Base-by-base conservation (phyloP, 92 coral and sea anemone genomes). In the Siderastrea radians region DNA sequence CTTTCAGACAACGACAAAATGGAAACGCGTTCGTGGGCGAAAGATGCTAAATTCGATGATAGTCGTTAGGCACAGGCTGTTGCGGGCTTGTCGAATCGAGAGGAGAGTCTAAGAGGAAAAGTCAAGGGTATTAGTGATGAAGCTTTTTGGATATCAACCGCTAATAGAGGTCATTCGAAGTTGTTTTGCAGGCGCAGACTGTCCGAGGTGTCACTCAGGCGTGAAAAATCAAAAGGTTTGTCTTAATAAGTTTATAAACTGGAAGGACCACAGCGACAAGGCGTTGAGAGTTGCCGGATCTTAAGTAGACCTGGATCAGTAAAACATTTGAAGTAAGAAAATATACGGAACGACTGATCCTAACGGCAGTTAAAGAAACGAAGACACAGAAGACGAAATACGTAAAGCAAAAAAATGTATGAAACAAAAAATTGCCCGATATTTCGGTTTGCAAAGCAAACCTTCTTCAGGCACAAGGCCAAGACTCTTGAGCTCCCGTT, bases 61-160 rank as follows among this genome's bases (percentile, higher is more conserved):
- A 73, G 45, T 10, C 60, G 51, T 3, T 73, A 60, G 77, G 59
- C 59, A 5, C 78, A 73, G 78, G 78, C 61, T 46, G 43, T 73
- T 45, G 61, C 78, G 3, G 54, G 4, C 4, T 53, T 50, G 7
- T 17, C 78, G 9, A 73, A 73, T 3, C 60, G 16, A 73, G 78
- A 16, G 11, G 78, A 15, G 3, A 73, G 51, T 73, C 78, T 7
- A 10, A 6, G 47, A 60, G 78, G 78, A 73, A 73, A 50, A 12
- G 44, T 50, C 78, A 14, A 45, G 17, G 78, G 14, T 52, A 73
- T 73, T 6, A 73, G 46, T 2, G 61, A 51, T 14, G 78, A 49
- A 16, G 78, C 78, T 0, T 16, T 73, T 17, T 73, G 78, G 78
- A 50, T 73, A 50, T 73, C 78, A 50, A 73, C 78, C 46, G 45